Conservation (phyloP, 1,140 invertebrate genomes). For the Nymphalis io region DNA sequence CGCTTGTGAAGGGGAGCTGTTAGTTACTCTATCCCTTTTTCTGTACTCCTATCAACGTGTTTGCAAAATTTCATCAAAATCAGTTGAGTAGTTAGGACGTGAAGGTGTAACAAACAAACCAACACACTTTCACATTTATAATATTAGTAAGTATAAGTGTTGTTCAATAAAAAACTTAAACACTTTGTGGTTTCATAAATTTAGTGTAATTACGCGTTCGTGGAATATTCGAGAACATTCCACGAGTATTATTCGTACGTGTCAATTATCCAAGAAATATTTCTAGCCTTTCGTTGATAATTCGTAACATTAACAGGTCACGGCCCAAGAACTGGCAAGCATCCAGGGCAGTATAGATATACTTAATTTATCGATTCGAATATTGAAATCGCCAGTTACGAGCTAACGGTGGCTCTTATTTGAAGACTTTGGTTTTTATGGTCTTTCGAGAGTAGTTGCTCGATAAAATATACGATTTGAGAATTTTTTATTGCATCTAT, state of each 20-base stretch:
- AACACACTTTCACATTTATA: too few species aligned
- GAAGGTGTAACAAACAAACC: too few species aligned
- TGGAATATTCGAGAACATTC: constrained; percentile 1
- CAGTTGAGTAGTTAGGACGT: too few species aligned
- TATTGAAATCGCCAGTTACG: constrained; percentile 12
- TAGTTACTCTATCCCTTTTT: too few species aligned
- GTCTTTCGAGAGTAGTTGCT: not conserved
- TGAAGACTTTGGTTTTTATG: not conserved
- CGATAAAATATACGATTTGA: too few species aligned
- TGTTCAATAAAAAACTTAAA: too few species aligned
- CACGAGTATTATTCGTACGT: not conserved
- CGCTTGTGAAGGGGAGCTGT: too few species aligned
- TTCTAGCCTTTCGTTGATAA: constrained; percentile 17
- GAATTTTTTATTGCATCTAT: too few species aligned
- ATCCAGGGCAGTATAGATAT: not conserved
- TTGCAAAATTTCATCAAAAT: too few species aligned
- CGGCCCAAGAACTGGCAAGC: constrained; percentile 16
- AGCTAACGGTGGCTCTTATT: not conserved
- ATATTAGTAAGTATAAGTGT: too few species aligned
- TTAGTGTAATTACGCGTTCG: not conserved
- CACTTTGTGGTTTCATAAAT: too few species aligned
- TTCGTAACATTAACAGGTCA: constrained; percentile 25
- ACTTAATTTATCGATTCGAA: constrained; percentile 6
- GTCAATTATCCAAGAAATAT: not conserved
- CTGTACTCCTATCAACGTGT: too few species aligned